phyloP scores from a whole-genome alignment of 2,888 invertebrate genomes.

The Teinopalpus imperialis region DNA sequence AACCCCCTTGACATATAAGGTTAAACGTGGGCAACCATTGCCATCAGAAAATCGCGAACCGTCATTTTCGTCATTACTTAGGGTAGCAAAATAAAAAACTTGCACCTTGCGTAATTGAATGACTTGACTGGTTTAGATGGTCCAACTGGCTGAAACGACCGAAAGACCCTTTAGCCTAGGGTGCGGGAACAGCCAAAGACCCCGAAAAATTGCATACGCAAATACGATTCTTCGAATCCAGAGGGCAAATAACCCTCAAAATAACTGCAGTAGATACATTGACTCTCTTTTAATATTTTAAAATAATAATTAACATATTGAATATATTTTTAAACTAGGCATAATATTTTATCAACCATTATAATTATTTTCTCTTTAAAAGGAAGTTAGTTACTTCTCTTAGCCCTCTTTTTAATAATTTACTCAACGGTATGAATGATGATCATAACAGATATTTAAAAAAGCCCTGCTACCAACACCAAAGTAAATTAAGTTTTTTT shows the following conservation, averaged over 20 bases:
- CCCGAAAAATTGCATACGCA: slow-evolving; percentile 20
- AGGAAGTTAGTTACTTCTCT: no score
- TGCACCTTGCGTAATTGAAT: neutral
- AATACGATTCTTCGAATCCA: slow-evolving; percentile 22
- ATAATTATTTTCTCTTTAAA: no score
- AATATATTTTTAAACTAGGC: slow-evolving; percentile 11
- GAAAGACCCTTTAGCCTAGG: neutral
- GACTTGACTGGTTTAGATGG: slow-evolving; percentile 14
- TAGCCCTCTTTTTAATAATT: no score
- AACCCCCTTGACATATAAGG: neutral
- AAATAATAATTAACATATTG: neutral
- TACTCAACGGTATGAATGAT: no score
- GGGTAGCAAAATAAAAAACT: no score
- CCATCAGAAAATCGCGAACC: no score
- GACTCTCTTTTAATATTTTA: slow-evolving; percentile 46
- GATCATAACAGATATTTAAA: no score
- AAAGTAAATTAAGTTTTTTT: no score
- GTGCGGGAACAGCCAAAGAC: slow-evolving; percentile 14
- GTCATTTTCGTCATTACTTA: no score
- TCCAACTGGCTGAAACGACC: slow-evolving; percentile 15
- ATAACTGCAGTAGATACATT: slow-evolving; percentile 56
- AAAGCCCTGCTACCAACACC: no score
- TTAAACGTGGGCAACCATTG: neutral
- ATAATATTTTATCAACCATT: no score
- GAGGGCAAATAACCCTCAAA: slow-evolving; percentile 34